Percentiles rank a stretch among this genome's conserved stretches.
Evolutionary conservation across 2,888 invertebrate species (phyloP).

Genomic region (Sarcophaga caerulescens): DNA sequence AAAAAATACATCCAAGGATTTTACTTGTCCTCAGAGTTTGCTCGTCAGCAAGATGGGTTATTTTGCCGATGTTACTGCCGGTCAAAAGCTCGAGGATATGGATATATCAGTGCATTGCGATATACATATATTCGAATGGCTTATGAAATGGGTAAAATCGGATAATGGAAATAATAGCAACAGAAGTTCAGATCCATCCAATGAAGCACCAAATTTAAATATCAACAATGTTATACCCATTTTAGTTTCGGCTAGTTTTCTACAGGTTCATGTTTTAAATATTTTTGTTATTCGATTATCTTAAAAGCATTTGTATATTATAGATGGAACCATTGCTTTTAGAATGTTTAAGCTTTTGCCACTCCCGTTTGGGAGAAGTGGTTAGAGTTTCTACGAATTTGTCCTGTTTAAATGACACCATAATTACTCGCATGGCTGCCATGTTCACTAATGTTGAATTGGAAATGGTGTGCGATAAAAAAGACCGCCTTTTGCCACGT

Average conservation of each 20-base stretch:
- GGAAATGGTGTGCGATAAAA: slow-evolving; percentile 91
- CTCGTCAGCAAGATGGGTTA: slow-evolving; percentile 96
- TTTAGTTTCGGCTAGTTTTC: slow-evolving; percentile 95
- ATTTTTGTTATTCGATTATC: too few relatives aligned
- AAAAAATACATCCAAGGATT: slow-evolving; percentile 93
- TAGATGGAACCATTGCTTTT: slow-evolving; percentile 95
- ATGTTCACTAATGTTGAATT: slow-evolving; percentile 94
- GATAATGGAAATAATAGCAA: slow-evolving; percentile 19
- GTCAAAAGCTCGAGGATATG: slow-evolving; percentile 92
- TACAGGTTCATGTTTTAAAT: slow-evolving; percentile 82
- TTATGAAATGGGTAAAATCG: slow-evolving; percentile 97
- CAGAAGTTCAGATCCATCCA: not conserved
- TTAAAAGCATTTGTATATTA: slow-evolving; percentile 19
- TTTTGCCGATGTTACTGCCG: slow-evolving; percentile 93
- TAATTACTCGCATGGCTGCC: slow-evolving; percentile 88
- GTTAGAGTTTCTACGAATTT: slow-evolving; percentile 92
- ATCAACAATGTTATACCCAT: slow-evolving; percentile 94
- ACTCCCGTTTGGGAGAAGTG: slow-evolving; percentile 92
- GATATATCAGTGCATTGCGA: slow-evolving; percentile 99
- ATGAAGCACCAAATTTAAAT: slow-evolving; percentile 84
- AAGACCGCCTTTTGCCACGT: slow-evolving; percentile 93
- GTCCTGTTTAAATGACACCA: slow-evolving; percentile 92
- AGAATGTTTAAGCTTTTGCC: slow-evolving; percentile 93
- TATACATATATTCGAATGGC: slow-evolving; percentile 97
- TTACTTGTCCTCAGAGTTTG: slow-evolving; percentile 92